Conservation (phyloP, 2,797 vertebrate genomes). For the Smutsia temminckii region DNA sequence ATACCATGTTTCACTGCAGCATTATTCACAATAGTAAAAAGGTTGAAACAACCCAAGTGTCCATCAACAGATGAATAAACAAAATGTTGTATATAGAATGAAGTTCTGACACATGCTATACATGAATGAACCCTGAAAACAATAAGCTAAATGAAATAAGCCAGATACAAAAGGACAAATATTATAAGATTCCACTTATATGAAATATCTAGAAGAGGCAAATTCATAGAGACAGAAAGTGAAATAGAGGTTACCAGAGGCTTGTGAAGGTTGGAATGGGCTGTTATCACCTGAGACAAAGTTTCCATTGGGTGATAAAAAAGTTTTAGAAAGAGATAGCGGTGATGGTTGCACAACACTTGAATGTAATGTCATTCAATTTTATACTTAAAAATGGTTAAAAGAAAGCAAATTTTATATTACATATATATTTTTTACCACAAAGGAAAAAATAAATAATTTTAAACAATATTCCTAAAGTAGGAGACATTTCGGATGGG, state of each 20-base stretch:
- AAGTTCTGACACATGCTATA: background rate
- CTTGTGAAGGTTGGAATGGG: background rate
- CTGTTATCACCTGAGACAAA: background rate
- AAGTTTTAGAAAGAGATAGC: background rate
- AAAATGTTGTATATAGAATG: background rate
- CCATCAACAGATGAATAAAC: background rate
- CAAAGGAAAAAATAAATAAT: background rate
- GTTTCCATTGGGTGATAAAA: background rate
- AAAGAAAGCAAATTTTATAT: background rate
- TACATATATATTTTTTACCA: background rate
- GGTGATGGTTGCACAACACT: background rate
- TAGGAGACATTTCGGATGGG: background rate
- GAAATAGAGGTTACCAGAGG: background rate
- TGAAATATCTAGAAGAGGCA: background rate
- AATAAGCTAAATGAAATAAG: background rate
- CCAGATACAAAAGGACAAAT: background rate
- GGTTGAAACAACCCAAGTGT: background rate
- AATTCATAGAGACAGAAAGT: background rate
- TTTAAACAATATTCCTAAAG: background rate
- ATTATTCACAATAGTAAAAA: slow-evolving; percentile 21
- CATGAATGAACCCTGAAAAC: background rate
- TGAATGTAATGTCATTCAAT: background rate
- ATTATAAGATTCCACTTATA: background rate
- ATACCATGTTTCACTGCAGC: background rate
- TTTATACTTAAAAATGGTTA: background rate